A percentile compares a stretch with the other conserved stretches of the same genome.
phyloP scores from a whole-genome alignment of 1,140 invertebrate genomes.

The Apocrypta bakeri region DNA sequence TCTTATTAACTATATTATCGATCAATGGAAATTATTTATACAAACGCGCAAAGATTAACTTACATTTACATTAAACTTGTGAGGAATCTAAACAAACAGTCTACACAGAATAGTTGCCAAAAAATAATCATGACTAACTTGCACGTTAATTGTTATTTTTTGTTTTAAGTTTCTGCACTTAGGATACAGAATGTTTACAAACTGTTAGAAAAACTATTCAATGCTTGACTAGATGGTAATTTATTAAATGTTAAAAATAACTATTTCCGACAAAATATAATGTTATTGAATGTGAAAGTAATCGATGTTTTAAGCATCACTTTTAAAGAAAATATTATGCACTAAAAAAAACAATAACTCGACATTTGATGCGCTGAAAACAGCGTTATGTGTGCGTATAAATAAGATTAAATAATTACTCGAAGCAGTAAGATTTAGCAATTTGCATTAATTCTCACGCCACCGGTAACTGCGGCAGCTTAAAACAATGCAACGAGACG shows the following conservation, averaged over 20 bases:
- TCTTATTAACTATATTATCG: conserved; percentile 13
- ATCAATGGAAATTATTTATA: conserved; percentile 4
- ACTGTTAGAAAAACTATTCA: background rate
- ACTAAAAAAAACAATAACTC: background rate
- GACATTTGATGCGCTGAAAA: too few species aligned
- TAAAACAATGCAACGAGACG: background rate
- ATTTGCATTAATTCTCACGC: background rate
- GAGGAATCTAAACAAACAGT: conserved; percentile 31
- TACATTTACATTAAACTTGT: conserved; percentile 19
- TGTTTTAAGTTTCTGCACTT: background rate
- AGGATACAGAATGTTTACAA: conserved; percentile 26
- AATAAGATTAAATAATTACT: too few species aligned
- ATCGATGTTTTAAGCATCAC: background rate
- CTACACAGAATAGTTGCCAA: conserved; percentile 13
- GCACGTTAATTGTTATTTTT: conserved; percentile 1
- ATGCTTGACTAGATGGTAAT: conserved; percentile 44
- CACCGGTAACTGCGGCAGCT: background rate
- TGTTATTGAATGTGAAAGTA: background rate
- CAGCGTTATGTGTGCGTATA: too few species aligned
- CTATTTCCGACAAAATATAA: background rate
- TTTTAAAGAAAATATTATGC: background rate
- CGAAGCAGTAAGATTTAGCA: background rate
- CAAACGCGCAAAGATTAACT: background rate
- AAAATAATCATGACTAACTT: conserved; percentile 10
- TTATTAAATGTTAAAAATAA: conserved; percentile 4